These are phyloP conservation scores for Epinotia demarniana DNA, from an alignment of 2,888 invertebrate species.

Conservation along the genomic window DNA sequence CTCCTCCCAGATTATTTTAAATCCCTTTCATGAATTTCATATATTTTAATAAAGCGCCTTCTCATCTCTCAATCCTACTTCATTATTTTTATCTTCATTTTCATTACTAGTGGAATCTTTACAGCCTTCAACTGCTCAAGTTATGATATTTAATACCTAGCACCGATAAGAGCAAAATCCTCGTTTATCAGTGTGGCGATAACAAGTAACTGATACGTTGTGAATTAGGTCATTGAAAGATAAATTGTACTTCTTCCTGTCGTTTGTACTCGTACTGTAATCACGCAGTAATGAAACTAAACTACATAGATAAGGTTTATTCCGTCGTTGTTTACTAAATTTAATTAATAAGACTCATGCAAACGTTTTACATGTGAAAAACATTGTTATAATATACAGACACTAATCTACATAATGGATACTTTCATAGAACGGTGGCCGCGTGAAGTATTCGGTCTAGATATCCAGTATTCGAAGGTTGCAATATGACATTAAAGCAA, in stretches of 20 bases:
- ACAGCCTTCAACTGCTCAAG: constrained; percentile 22
- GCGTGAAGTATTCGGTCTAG: neutral
- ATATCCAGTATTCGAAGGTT: constrained; percentile 23
- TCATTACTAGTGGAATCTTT: constrained; percentile 21
- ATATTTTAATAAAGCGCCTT: constrained; percentile 12
- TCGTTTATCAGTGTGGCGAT: constrained; percentile 35
- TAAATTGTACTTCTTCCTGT: constrained; percentile 40
- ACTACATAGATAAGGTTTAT: constrained; percentile 18
- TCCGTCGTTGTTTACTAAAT: constrained; percentile 16
- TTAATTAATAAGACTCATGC: constrained; percentile 16
- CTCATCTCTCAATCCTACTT: constrained; percentile 13
- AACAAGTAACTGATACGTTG: constrained; percentile 39
- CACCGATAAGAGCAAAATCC: constrained; percentile 36
- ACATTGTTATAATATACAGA: neutral
- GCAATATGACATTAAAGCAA: constrained; percentile 52
- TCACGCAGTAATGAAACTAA: constrained; percentile 21
- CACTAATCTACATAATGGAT: neutral
- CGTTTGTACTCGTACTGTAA: constrained; percentile 16
- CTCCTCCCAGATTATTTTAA: constrained; percentile 30
- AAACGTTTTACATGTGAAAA: constrained; percentile 1
- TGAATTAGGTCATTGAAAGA: constrained; percentile 44
- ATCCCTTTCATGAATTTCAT: constrained; percentile 34
- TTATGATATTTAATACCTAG: constrained; percentile 34
- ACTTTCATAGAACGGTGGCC: neutral
- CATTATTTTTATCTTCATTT: constrained; percentile 3